Evolutionary conservation across 1,140 invertebrate genomes (phyloP).

Genomic region (Scaptomyza graminum): DNA sequence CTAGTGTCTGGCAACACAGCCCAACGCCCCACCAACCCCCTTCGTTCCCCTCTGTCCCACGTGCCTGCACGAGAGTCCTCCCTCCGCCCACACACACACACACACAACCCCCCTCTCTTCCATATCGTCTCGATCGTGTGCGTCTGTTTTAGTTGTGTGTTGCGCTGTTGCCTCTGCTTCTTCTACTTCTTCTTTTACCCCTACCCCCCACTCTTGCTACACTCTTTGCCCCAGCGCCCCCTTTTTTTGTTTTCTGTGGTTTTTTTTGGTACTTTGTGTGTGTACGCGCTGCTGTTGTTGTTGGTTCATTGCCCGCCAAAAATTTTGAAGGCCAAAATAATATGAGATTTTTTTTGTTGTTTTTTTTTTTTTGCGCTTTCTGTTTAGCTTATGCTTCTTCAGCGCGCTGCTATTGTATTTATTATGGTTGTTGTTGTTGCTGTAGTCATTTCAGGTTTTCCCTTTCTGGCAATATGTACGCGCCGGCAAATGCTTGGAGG

Average conservation of each 20-base stretch:
- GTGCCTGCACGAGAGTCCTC: too few relatives aligned
- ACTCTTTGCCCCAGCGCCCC: background rate
- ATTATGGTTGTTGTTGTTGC: slow-evolving; percentile 41
- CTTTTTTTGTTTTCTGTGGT: background rate
- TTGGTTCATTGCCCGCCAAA: slow-evolving; percentile 83
- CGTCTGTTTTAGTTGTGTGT: slow-evolving; percentile 42
- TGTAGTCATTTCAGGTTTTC: slow-evolving; percentile 77
- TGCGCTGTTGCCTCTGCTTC: too few relatives aligned
- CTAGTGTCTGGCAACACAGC: background rate
- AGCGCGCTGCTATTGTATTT: slow-evolving; percentile 54
- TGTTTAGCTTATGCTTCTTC: slow-evolving; percentile 61
- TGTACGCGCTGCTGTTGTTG: slow-evolving; percentile 72
- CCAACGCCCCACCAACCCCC: background rate
- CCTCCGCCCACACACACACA: background rate
- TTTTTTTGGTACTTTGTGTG: slow-evolving; percentile 29
- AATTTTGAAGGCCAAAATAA: slow-evolving; percentile 83
- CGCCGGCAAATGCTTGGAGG: slow-evolving; percentile 31
- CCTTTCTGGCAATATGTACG: slow-evolving; percentile 71
- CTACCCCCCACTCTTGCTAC: background rate
- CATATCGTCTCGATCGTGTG: slow-evolving; percentile 42
- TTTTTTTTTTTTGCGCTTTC: slow-evolving; percentile 57
- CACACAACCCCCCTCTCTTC: too few relatives aligned
- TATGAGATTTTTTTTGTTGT: slow-evolving; percentile 73
- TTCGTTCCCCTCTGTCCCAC: background rate
- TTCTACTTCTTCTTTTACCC: background rate